Evolutionary conservation across 92 coral and sea anemone species (phyloP).

Genomic region (Micromussa lordhowensis): DNA sequence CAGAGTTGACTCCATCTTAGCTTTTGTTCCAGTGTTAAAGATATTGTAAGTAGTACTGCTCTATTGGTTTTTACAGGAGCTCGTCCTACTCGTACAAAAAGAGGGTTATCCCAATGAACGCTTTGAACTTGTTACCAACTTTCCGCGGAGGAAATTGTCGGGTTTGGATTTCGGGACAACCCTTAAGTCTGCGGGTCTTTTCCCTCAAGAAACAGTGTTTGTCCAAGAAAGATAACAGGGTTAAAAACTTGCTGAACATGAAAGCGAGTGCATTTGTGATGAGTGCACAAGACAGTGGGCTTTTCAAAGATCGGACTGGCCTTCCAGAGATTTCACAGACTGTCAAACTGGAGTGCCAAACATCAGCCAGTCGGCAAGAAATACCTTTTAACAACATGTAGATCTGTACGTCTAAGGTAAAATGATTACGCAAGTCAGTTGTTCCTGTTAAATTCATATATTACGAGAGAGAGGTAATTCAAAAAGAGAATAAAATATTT

Average conservation of each 20-base stretch:
- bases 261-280: not conserved
- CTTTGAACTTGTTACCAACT: conserved; percentile 90
- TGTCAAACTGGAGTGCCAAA: not conserved
- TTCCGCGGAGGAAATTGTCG: conserved; percentile 86
- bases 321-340: not conserved
- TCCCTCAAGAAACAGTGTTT: conserved; percentile 97
- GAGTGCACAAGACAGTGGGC: not conserved
- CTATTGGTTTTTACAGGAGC: conserved; percentile 62
- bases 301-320: not conserved
- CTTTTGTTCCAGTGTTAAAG: not conserved
- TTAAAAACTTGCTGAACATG: not conserved
- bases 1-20: too few relatives aligned
- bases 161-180: conserved; percentile 84
- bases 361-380: not conserved
- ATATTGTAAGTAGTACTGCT: not conserved
- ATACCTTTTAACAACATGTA: not conserved
- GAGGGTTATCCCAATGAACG: conserved; percentile 94
- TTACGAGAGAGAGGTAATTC: not conserved
- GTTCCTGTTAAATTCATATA: not conserved
- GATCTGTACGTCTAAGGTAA: not conserved
- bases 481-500: conserved; percentile 8
- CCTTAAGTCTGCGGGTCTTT: conserved; percentile 89
- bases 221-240: conserved; percentile 88
- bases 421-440: not conserved
- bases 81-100: conserved; percentile 80